A percentile compares a stretch with the other conserved stretches of the same genome.
Evolutionary conservation across 2,888 invertebrate species (phyloP).

Genomic region (Harpagoxenus sublaevis): DNA sequence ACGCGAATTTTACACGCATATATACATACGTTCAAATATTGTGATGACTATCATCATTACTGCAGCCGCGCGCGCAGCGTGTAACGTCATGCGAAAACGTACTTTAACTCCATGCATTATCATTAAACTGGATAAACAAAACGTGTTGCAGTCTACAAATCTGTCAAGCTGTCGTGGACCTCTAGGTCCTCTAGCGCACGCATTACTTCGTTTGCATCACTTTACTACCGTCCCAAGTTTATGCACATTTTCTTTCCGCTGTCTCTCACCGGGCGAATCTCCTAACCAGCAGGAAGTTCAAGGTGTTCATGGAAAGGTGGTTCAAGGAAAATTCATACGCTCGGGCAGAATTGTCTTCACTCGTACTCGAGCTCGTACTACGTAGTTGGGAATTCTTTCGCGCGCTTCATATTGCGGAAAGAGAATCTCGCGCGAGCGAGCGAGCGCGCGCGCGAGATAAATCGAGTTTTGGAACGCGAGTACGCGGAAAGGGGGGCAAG

Average conservation of each 20-base stretch:
- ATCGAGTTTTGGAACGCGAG: constrained; percentile 45
- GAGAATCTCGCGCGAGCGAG: constrained; percentile 22
- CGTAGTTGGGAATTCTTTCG: constrained; percentile 36
- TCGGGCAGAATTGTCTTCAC: constrained; percentile 23
- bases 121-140: constrained; percentile 29
- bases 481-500: not conserved
- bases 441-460: constrained; percentile 16
- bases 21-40: not conserved
- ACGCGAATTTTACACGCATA: not conserved
- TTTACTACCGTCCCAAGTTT: not conserved
- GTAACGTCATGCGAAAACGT: not conserved
- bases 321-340: constrained; percentile 17
- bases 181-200: not conserved
- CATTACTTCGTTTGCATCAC: constrained; percentile 22
- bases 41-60: not conserved
- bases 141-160: not conserved
- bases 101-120: not conserved
- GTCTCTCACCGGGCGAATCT: not conserved
- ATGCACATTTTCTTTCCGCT: constrained; percentile 25
- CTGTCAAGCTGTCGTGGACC: not conserved
- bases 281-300: constrained; percentile 25
- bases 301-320: not conserved
- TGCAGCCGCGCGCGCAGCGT: not conserved
- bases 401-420: constrained; percentile 31
- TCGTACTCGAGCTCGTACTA: too few relatives aligned